These are phyloP conservation scores for Augochlora pura DNA, from an alignment of 1,140 invertebrate genomes.

Conservation along the genomic window DNA sequence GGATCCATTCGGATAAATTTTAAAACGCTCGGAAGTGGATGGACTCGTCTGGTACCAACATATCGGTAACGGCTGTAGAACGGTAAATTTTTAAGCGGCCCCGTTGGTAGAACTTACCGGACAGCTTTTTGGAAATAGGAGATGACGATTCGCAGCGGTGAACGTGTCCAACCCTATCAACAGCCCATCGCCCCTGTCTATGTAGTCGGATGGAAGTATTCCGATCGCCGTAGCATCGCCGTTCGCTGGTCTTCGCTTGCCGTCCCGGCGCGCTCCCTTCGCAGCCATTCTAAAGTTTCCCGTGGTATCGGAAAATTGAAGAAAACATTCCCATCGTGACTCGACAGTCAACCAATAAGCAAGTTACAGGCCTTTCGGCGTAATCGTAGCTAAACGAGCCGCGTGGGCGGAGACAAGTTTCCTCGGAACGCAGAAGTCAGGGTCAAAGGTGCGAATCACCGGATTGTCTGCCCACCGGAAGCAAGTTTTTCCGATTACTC, in stretches of 20 bases:
- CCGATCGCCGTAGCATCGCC: slow-evolving; percentile 69
- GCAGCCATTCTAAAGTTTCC: slow-evolving; percentile 60
- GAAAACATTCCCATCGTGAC: neutral
- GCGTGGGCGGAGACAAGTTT: too few relatives aligned
- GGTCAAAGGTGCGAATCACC: too few relatives aligned
- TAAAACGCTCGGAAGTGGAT: too few relatives aligned
- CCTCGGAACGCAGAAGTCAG: too few relatives aligned
- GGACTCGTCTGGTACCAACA: too few relatives aligned
- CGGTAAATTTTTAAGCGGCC: neutral
- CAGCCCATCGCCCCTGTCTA: slow-evolving; percentile 74
- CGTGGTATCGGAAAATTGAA: neutral
- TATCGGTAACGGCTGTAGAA: neutral
- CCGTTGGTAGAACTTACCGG: slow-evolving; percentile 63
- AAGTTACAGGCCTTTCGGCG: too few relatives aligned
- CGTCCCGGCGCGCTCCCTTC: slow-evolving; percentile 70
- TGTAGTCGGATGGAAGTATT: slow-evolving; percentile 75
- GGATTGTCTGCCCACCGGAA: too few relatives aligned
- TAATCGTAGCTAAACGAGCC: too few relatives aligned
- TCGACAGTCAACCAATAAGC: too few relatives aligned
- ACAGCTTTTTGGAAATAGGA: slow-evolving; percentile 71
- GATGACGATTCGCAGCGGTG: slow-evolving; percentile 70
- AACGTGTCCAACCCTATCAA: slow-evolving; percentile 75
- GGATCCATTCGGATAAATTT: too few relatives aligned
- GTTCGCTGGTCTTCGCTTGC: slow-evolving; percentile 68
- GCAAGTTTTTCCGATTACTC: too few relatives aligned